These are phyloP conservation scores for Mesembrinibis cayennensis DNA, from an alignment of 2,113 vertebrate species.

Conservation along the genomic window DNA sequence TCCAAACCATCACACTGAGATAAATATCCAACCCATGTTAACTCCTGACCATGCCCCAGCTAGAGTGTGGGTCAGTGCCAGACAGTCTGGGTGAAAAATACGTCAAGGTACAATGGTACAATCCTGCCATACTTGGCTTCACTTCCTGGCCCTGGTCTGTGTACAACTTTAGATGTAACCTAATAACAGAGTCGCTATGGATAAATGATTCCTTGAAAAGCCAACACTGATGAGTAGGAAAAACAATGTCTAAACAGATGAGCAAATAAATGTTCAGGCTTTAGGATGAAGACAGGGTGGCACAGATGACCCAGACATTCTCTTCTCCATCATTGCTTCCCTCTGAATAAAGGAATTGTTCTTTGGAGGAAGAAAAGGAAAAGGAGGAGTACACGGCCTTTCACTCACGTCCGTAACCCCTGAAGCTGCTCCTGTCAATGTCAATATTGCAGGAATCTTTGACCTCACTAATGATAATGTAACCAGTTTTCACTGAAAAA, in stretches of 20 bases:
- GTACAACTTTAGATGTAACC: not conserved
- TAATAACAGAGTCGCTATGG: not conserved
- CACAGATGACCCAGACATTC: not conserved
- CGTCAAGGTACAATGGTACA: not conserved
- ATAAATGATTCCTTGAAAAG: not conserved
- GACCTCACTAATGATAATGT: not conserved
- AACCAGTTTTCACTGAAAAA: not conserved
- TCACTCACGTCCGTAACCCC: not conserved
- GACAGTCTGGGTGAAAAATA: not conserved
- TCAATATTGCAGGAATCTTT: not conserved
- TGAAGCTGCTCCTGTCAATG: not conserved
- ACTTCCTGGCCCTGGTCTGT: not conserved
- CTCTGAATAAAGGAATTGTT: not conserved
- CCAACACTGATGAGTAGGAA: fast-evolving
- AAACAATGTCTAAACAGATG: not conserved
- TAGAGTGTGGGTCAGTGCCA: not conserved
- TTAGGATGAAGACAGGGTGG: not conserved
- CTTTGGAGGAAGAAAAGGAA: not conserved
- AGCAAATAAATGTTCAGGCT: not conserved
- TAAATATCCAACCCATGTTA: not conserved
- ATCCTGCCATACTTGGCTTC: not conserved
- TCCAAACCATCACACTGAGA: not conserved
- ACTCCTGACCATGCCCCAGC: not conserved
- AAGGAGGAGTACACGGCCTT: not conserved
- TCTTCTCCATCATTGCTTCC: not conserved